Conservation (phyloP, 2,888 invertebrate species). For the Itoplectis maculator region DNA sequence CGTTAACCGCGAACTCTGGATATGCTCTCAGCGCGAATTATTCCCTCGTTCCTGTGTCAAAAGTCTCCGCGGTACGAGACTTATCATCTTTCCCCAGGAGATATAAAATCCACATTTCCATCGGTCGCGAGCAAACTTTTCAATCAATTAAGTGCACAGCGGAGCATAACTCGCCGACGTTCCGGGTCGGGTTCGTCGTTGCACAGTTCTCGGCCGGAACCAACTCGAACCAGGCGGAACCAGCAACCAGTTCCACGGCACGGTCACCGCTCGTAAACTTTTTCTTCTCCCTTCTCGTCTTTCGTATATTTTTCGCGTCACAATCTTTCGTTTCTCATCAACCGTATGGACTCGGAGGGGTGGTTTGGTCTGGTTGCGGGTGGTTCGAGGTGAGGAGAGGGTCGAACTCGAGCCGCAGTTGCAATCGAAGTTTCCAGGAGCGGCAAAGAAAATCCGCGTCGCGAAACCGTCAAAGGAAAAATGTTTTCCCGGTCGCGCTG, state of each 20-base stretch:
- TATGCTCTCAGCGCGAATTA: constrained; percentile 38
- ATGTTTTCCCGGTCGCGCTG: constrained; percentile 7
- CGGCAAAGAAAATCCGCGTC: constrained; percentile 45
- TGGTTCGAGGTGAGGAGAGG: constrained; percentile 13
- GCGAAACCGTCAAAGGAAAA: constrained; percentile 40
- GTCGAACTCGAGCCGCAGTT: background rate
- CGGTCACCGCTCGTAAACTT: constrained; percentile 56
- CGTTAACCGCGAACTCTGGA: constrained; percentile 27
- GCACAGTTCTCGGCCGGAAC: background rate
- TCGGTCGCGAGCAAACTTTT: constrained; percentile 61
- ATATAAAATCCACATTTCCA: constrained; percentile 59
- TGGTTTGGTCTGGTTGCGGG: too few relatives aligned
- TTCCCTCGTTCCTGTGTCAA: constrained; percentile 35
- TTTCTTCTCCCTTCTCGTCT: constrained; percentile 34
- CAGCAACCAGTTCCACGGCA: background rate
- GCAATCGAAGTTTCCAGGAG: constrained; percentile 58
- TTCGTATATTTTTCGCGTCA: constrained; percentile 35
- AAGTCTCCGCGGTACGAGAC: constrained; percentile 3
- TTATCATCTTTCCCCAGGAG: constrained; percentile 3
- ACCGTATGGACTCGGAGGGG: constrained; percentile 63
- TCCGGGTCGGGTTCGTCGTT: background rate
- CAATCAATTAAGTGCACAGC: constrained; percentile 63
- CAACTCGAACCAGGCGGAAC: constrained; percentile 8
- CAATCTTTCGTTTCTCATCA: constrained; percentile 62
- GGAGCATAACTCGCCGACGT: constrained; percentile 37